Base-by-base conservation (phyloP, 2,888 invertebrate genomes). In the Parnassius smintheus region DNA sequence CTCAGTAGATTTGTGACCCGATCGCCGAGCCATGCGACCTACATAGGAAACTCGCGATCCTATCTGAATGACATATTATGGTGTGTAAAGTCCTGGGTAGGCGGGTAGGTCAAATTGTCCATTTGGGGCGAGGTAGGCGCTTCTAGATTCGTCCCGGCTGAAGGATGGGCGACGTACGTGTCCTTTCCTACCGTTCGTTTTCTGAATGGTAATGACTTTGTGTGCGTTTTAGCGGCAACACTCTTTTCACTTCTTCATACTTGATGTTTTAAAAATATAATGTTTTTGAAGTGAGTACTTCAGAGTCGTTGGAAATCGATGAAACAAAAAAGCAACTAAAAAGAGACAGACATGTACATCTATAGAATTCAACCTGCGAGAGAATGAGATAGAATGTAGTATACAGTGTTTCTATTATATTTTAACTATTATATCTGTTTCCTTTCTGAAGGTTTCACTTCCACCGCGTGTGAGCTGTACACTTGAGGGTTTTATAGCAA, bases 141-240 rank as follows among this genome's bases (percentile, higher is more conserved):
- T 60, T 61, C 60, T 62, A 60, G 65, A 72, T 75, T 70, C 74
- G 70, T 71, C 75, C 70, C 72, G 63, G 71, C 71, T 81, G 80
- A 82, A 78, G 80, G 80, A 81, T 81, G 77, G 74, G 70, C 73
- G 74, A 65, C 68, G 75, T 73, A 78, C 83, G 81, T 78, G 80
- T 72, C 76, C 72, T 73, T 73, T 68, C 65, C 52, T 68, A 69
- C 45, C 56, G 65, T 54, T 68, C 75, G 68, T 68, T 62, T 48
- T 10, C 62, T 69, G 81, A 77, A 81, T 81, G 65, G 53, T 42
- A 79, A 81, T 77, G 70, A 67, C 54, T n/a, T 54, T 50, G 67
- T 68, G 72, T 68, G 58, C 66, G 66, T 71, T 55, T 44, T 9
- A 7, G 9, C 45, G 56, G 68, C 52, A 35, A 42, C 12, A 25